A percentile compares a stretch with the other conserved stretches of the same genome.
phyloP scores from a whole-genome alignment of 37 sponge, comb jelly and placozoan genomes.

The Diacarnus erythraeanus region DNA sequence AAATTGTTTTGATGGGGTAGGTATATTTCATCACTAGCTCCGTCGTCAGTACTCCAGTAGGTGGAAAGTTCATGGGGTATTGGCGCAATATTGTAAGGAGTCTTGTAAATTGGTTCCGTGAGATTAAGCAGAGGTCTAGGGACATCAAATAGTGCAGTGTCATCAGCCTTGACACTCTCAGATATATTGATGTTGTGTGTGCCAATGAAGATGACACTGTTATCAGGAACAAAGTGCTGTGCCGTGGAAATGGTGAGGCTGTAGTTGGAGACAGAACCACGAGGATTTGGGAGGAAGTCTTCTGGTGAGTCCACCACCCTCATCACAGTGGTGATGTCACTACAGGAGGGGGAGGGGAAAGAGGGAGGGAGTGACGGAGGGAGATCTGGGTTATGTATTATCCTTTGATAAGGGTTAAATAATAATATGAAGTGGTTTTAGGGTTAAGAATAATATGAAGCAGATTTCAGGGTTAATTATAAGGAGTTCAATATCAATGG shows the following conservation, averaged over 20 bases:
- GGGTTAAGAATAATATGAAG: too few species aligned
- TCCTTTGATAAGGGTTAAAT: too few species aligned
- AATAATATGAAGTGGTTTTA: too few species aligned
- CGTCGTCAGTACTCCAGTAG: constrained; percentile 8
- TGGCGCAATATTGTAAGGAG: constrained; percentile 2
- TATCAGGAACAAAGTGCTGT: constrained; percentile 31
- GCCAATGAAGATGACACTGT: constrained; percentile 47
- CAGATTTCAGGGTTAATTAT: too few species aligned
- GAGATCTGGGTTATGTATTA: too few species aligned
- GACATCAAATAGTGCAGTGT: background rate
- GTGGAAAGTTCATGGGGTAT: constrained; percentile 12
- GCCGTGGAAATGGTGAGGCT: constrained; percentile 10
- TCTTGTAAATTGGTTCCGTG: constrained; percentile 54
- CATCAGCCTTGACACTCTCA: background rate
- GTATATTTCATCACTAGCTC: background rate
- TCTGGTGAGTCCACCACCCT: constrained; percentile 39
- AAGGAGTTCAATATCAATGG: too few species aligned
- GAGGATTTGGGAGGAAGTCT: constrained; percentile 72
- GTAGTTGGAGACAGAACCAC: constrained; percentile 32
- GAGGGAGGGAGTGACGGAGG: background rate
- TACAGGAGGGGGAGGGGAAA: constrained; percentile 1
- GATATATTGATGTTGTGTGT: constrained; percentile 8
- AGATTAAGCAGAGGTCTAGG: constrained; percentile 24
- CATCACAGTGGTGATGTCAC: constrained; percentile 48
- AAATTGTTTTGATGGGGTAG: constrained; percentile 12